phyloP scores from a whole-genome alignment of 2,113 vertebrate genomes.

The Phalacrocorax brasilianus region DNA sequence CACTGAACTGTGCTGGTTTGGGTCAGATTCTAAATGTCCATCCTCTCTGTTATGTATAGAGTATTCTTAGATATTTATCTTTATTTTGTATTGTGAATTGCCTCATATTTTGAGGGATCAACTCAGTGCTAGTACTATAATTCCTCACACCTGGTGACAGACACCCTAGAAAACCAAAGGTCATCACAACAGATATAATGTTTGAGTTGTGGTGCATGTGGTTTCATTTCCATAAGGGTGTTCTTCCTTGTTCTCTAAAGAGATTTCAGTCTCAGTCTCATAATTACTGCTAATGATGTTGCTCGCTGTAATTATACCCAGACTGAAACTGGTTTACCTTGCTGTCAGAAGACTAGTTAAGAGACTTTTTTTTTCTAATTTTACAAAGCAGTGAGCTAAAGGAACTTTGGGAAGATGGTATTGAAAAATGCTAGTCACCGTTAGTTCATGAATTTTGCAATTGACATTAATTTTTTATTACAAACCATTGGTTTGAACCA shows the following conservation, averaged over 20 bases:
- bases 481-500: not conserved
- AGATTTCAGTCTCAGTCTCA: not conserved
- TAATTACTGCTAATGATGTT: slow-evolving; percentile 21
- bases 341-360: not conserved
- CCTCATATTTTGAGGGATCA: not conserved
- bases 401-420: not conserved
- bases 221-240: not conserved
- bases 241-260: not conserved
- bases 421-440: not conserved
- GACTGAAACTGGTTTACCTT: not conserved
- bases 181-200: not conserved
- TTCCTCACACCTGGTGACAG: not conserved
- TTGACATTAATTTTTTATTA: not conserved
- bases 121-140: not conserved
- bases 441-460: not conserved
- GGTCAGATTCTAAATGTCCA: not conserved
- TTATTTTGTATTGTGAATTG: not conserved
- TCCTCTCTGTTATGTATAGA: not conserved
- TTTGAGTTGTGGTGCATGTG: not conserved
- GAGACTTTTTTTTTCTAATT: not conserved
- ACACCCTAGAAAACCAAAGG: not conserved
- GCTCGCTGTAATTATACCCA: not conserved
- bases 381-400: not conserved
- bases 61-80: not conserved
- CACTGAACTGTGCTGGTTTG: not conserved